phyloP scores from a whole-genome alignment of 1,140 invertebrate species.

The Heterodera schachtii region DNA sequence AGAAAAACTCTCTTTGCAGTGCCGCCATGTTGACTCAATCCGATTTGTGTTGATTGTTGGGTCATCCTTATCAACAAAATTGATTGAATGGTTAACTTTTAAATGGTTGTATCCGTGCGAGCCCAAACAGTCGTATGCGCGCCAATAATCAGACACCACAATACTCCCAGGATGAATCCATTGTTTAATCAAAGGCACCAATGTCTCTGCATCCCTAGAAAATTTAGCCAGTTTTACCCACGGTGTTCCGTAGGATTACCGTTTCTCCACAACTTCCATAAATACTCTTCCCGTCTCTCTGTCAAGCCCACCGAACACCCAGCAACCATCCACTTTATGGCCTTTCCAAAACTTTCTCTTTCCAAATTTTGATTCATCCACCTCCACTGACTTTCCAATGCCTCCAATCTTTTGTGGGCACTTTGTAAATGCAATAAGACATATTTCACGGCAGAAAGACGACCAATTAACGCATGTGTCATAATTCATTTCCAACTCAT shows the following conservation, averaged over 20 bases:
- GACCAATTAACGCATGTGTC: conserved; percentile 4
- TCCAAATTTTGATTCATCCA: conserved; percentile 15
- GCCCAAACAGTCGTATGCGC: not conserved
- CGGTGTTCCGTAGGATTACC: not conserved
- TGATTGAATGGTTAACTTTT: not conserved
- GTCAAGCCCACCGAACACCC: conserved; percentile 19
- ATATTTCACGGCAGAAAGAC: not conserved
- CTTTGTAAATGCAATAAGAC: not conserved
- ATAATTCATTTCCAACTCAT: too few relatives aligned
- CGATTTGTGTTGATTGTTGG: not conserved
- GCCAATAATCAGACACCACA: not conserved
- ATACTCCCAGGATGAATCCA: not conserved
- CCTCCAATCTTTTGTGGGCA: not conserved
- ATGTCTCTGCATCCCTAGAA: not conserved
- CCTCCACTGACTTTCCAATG: not conserved
- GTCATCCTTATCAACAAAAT: not conserved
- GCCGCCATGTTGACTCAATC: not conserved
- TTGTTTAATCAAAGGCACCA: not conserved
- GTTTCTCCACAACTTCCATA: conserved; percentile 18
- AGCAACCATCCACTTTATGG: not conserved
- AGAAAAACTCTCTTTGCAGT: not conserved
- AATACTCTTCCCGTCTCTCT: not conserved
- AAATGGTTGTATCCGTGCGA: not conserved
- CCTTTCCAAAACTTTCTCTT: not conserved
- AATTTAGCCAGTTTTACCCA: not conserved